phyloP scores from a whole-genome alignment of 2,113 vertebrate species.

The Phrynosoma blainvillii region DNA sequence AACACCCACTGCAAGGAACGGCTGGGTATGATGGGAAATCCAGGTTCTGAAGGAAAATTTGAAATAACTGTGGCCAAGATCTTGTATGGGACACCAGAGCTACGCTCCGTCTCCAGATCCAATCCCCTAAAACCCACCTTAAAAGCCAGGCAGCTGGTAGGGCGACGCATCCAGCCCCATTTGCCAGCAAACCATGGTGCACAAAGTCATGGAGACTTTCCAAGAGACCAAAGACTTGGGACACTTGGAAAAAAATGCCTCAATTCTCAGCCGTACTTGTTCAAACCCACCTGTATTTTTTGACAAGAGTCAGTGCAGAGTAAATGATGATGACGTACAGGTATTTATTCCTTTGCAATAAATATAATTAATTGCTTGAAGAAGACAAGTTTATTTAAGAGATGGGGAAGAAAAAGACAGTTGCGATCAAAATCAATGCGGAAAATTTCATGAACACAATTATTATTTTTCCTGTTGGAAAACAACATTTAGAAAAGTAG shows the following conservation, averaged over 20 bases:
- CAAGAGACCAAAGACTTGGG: not conserved
- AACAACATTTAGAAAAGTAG: slow-evolving; percentile 55
- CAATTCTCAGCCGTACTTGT: not conserved
- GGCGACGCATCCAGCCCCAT: too few relatives aligned
- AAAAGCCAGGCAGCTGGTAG: too few relatives aligned
- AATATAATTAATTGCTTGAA: slow-evolving; percentile 42
- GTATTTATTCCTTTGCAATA: slow-evolving; percentile 62
- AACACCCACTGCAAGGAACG: too few relatives aligned
- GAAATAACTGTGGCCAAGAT: not conserved
- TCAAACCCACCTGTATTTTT: not conserved
- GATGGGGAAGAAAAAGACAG: slow-evolving; percentile 49
- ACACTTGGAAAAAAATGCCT: not conserved
- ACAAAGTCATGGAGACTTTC: too few relatives aligned
- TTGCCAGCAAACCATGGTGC: too few relatives aligned
- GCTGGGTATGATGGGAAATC: too few relatives aligned
- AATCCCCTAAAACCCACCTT: too few relatives aligned
- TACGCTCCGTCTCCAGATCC: too few relatives aligned
- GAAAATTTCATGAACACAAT: slow-evolving; percentile 58
- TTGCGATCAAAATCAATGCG: slow-evolving; percentile 51
- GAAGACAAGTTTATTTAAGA: slow-evolving; percentile 49
- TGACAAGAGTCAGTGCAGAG: not conserved
- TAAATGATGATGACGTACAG: slow-evolving; percentile 3
- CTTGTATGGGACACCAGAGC: too few relatives aligned
- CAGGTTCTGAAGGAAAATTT: not conserved
- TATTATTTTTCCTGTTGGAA: slow-evolving; percentile 37